Base-by-base conservation (phyloP, 1,140 invertebrate species). In the Parapsyche elsis region DNA sequence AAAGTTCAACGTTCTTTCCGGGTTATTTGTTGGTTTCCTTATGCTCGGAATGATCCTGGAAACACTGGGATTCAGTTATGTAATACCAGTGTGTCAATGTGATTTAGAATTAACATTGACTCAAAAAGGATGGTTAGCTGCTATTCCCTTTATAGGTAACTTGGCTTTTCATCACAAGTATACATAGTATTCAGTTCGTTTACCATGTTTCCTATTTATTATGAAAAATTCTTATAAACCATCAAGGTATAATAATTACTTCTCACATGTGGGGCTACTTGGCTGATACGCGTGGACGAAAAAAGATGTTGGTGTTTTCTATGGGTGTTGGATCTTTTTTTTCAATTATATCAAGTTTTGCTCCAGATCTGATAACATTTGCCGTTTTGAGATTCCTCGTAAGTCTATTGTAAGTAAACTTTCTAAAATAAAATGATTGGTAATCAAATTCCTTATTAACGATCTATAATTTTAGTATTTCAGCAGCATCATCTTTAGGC, bases 211-310 rank as follows among this genome's bases (percentile, higher is more conserved):
- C n/a, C n/a, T n/a, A n/a, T n/a, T n/a, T n/a, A n/a, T n/a, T n/a
- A n/a, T n/a, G n/a, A n/a, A n/a, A n/a, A n/a, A n/a, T n/a, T n/a
- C n/a, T n/a, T n/a, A 7, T 38, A 7, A 38, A 61, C 24, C 7
- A 9, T 78, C 70, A 53, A 83, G 88, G 87, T 53, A 89, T 91
- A 4, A 90, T 91, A 49, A 83, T 91, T 7, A 90, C 88, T 12
- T 91, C 90, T 0, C 90, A 91, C 84, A 86, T 95, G 26, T 96
- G 95, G 95, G 95, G 95, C 30, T 95, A 92, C 75, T 83, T 96
- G 14, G 93, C 94, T 0, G 95, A 97, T 85, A 92, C 92, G 0
- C 88, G 91, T 23, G 95, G 95, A 0, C 90, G 95, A 0, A 89
- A 91, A 19, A 90, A 90, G 2, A 89, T 95, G 4, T 88, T 96